Percentiles rank a stretch among this genome's conserved stretches.
These are phyloP conservation scores for Iguana delicatissima DNA, from an alignment of 2,797 vertebrate genomes.

Conservation along the genomic window DNA sequence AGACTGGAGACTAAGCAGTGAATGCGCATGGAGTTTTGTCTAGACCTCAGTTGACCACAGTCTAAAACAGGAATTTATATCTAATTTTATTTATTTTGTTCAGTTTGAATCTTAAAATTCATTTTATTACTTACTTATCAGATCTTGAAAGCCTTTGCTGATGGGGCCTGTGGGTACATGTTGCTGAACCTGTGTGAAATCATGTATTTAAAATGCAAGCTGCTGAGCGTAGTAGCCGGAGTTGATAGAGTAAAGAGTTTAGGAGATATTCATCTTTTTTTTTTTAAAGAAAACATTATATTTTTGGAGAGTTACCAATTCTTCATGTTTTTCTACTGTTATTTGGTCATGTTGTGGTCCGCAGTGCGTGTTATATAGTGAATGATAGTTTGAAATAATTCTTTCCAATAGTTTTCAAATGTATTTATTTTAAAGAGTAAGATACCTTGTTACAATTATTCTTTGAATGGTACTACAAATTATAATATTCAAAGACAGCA, in stretches of 20 bases:
- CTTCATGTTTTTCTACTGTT: slow-evolving; percentile 44
- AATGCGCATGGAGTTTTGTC: slow-evolving; percentile 87
- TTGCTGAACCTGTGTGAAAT: slow-evolving; percentile 1
- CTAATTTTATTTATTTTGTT: slow-evolving; percentile 82
- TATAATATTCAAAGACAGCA: no score
- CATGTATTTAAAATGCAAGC: not conserved
- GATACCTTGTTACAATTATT: not conserved
- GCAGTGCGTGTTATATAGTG: slow-evolving; percentile 36
- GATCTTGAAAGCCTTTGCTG: slow-evolving; percentile 51
- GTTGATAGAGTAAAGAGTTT: slow-evolving; percentile 21
- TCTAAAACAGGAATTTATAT: slow-evolving; percentile 88
- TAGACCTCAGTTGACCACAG: slow-evolving; percentile 90
- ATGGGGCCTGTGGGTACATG: slow-evolving; percentile 30
- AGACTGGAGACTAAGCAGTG: slow-evolving; percentile 87
- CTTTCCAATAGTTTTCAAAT: not conserved
- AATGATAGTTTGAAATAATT: slow-evolving; percentile 17
- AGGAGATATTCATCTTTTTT: slow-evolving; percentile 45
- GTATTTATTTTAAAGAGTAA: not conserved
- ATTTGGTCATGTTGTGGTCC: slow-evolving; percentile 34
- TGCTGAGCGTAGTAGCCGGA: not conserved
- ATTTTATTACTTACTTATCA: slow-evolving; percentile 73
- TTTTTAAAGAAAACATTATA: not conserved
- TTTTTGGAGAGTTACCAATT: slow-evolving; percentile 35
- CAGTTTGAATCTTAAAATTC: slow-evolving; percentile 76
- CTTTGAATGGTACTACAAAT: no score